Evolutionary conservation across 2,797 vertebrate genomes (phyloP).

Genomic region (Sphenodon punctatus): DNA sequence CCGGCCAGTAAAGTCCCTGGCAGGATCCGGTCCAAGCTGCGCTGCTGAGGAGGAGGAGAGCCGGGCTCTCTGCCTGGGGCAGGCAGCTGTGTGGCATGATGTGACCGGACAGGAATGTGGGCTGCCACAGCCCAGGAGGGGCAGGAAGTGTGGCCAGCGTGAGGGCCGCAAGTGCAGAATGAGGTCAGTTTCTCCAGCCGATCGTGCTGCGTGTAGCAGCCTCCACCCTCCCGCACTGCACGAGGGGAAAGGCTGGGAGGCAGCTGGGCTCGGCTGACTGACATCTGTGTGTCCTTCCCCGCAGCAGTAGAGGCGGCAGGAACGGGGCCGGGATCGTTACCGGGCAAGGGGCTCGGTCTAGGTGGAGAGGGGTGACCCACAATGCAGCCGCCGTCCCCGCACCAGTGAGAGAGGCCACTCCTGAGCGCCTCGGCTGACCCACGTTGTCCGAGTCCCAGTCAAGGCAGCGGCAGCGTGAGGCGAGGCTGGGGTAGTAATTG

Average conservation of each 20-base stretch:
- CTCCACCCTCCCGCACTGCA: not conserved
- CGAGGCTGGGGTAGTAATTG: no score
- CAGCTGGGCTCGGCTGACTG: not conserved
- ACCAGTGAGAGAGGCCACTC: no score
- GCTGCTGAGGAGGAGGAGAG: no score
- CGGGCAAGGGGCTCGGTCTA: not conserved
- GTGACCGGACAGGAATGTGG: conserved; percentile 9
- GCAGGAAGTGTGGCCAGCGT: no score
- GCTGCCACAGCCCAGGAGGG: not conserved
- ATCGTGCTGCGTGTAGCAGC: not conserved
- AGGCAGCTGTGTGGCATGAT: conserved; percentile 41
- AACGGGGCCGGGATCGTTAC: not conserved
- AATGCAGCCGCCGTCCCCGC: no score
- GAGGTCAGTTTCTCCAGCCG: not conserved
- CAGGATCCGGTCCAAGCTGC: no score
- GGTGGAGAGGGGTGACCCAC: fast-evolving
- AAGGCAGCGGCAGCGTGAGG: no score
- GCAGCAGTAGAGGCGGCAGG: not conserved
- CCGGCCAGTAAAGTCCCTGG: no score
- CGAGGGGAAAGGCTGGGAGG: not conserved
- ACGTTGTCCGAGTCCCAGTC: no score
- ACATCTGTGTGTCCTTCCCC: not conserved
- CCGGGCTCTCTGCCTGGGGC: no score
- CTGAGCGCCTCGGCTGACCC: no score
- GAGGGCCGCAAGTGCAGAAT: no score